A percentile compares a stretch with the other conserved stretches of the same genome.
Evolutionary conservation across 2,797 vertebrate genomes (phyloP).

Genomic region (Pangasius krempfi): DNA sequence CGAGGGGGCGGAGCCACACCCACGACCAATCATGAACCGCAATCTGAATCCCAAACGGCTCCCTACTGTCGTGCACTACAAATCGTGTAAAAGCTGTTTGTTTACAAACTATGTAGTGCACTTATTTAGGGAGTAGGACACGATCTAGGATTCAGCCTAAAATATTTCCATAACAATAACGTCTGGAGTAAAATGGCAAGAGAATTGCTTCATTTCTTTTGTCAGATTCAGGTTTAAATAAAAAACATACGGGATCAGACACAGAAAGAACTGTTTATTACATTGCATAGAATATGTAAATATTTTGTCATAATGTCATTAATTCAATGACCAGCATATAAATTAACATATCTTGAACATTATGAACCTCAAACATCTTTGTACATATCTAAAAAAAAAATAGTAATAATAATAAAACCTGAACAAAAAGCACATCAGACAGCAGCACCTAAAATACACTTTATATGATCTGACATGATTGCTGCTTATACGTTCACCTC

Average conservation of each 20-base stretch:
- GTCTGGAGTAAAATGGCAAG: neutral
- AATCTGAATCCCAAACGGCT: neutral
- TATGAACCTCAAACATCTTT: constrained; percentile 38
- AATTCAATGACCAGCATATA: constrained; percentile 57
- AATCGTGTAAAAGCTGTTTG: neutral
- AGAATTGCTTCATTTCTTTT: neutral
- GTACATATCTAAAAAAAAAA: constrained; percentile 7
- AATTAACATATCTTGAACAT: constrained; percentile 54
- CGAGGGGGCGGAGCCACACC: neutral
- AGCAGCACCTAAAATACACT: constrained; percentile 34
- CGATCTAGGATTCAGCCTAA: neutral
- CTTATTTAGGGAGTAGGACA: neutral
- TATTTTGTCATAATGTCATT: constrained; percentile 36
- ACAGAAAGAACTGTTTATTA: constrained; percentile 34
- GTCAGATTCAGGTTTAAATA: neutral
- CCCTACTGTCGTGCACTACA: neutral
- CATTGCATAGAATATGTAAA: constrained; percentile 27
- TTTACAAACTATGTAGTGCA: neutral
- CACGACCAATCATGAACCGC: constrained; percentile 15
- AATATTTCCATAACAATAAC: neutral
- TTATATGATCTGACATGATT: neutral
- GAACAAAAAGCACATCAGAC: constrained; percentile 40
- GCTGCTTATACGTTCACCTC: neutral
- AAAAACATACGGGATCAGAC: neutral
- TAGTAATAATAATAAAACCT: constrained; percentile 14